phyloP scores from a whole-genome alignment of 2,113 vertebrate species.

The Hemibagrus wyckioides region DNA sequence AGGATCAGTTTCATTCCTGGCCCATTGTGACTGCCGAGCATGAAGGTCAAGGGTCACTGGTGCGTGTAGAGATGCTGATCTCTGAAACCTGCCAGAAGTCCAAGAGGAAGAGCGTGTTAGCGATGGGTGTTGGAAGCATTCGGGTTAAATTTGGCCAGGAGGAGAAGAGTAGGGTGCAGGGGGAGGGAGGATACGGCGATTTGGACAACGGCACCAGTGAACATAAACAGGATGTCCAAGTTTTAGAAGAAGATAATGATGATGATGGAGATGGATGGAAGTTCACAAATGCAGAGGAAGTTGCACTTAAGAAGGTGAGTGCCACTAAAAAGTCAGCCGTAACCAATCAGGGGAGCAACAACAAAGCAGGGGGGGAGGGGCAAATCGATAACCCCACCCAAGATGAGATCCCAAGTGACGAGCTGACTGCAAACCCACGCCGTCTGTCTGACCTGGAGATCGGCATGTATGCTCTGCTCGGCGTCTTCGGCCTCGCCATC shows the following conservation, averaged over 20 bases:
- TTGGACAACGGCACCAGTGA: conserved; percentile 78
- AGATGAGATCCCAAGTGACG: conserved; percentile 79
- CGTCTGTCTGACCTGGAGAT: conserved; percentile 94
- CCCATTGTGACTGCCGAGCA: conserved; percentile 84
- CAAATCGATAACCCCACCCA: conserved; percentile 79
- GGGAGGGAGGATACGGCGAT: conserved; percentile 62
- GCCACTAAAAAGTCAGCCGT: conserved; percentile 75
- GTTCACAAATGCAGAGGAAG: conserved; percentile 76
- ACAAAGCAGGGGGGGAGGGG: conserved; percentile 63
- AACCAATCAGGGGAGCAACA: conserved; percentile 69
- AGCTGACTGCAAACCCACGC: conserved; percentile 81
- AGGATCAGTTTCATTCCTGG: conserved; percentile 77
- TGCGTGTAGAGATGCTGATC: conserved; percentile 91
- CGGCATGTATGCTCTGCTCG: conserved; percentile 94
- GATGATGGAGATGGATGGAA: conserved; percentile 77
- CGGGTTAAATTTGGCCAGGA: conserved; percentile 84
- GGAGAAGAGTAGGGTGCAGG: conserved; percentile 70
- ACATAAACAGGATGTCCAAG: conserved; percentile 71
- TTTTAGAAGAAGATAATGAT: conserved; percentile 72
- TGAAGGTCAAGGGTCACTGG: conserved; percentile 87
- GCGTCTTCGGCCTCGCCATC: conserved; percentile 96
- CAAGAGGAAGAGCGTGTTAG: conserved; percentile 90
- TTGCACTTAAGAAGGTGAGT: conserved; percentile 78
- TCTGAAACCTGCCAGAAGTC: conserved; percentile 94
- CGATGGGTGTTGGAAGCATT: conserved; percentile 82